Evolutionary conservation across 2,113 vertebrate genomes (phyloP).

Genomic region (Clarias macrocephalus): DNA sequence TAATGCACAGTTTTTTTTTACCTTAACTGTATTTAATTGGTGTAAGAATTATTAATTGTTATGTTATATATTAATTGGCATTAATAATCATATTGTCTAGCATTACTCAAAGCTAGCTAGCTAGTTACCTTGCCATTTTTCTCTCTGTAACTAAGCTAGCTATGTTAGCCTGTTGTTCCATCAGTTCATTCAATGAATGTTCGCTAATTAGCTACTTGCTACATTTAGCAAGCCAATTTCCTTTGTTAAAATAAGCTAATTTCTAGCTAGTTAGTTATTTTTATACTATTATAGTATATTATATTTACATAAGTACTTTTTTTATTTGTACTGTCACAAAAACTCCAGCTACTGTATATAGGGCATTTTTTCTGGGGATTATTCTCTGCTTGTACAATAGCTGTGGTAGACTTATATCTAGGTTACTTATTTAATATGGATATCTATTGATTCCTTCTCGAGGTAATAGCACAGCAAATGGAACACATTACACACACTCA

Average conservation of each 20-base stretch:
- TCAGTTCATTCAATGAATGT: not conserved
- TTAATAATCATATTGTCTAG: not conserved
- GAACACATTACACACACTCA: not conserved
- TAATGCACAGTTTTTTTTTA: not conserved
- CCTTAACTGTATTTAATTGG: not conserved
- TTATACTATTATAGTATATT: not conserved
- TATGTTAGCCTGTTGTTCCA: not conserved
- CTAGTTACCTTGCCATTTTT: not conserved
- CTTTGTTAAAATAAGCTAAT: not conserved
- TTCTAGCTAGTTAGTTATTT: not conserved
- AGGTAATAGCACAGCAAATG: not conserved
- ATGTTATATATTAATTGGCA: too few species aligned
- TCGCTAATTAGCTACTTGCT: not conserved
- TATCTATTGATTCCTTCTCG: not conserved
- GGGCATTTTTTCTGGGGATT: not conserved
- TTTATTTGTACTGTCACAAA: too few species aligned
- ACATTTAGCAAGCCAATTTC: not conserved
- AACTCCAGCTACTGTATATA: not conserved
- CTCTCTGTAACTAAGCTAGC: not conserved
- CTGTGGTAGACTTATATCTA: not conserved
- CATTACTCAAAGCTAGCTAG: too few species aligned
- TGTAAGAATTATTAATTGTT: not conserved
- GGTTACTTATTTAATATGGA: constrained; percentile 2
- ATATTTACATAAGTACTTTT: not conserved
- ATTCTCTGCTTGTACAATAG: not conserved